Evolutionary conservation across 2,113 vertebrate genomes (phyloP).

Genomic region (Arenaria interpres): DNA sequence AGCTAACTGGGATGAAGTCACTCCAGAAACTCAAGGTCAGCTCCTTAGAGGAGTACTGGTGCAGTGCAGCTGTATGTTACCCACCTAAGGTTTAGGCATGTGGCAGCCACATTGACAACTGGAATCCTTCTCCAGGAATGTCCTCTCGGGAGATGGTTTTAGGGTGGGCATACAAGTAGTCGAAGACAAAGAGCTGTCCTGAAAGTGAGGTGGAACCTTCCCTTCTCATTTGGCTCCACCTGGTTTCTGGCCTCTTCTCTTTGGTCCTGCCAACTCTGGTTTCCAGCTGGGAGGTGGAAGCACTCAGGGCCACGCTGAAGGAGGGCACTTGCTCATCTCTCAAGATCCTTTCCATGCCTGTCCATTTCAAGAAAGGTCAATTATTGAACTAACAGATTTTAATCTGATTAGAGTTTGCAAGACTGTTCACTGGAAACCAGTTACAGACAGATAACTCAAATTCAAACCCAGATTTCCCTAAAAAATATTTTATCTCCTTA

Average conservation of each 20-base stretch:
- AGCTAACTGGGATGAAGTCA: not conserved
- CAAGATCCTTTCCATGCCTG: not conserved
- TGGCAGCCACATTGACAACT: not conserved
- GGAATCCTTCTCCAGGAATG: not conserved
- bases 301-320: accelerated
- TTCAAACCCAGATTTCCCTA: not conserved
- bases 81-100: not conserved
- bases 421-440: not conserved
- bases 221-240: not conserved
- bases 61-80: not conserved
- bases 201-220: not conserved
- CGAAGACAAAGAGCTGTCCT: not conserved
- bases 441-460: not conserved
- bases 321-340: not conserved
- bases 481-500: not conserved
- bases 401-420: not conserved
- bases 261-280: not conserved
- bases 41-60: not conserved
- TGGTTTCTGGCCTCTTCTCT: not conserved
- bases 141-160: not conserved
- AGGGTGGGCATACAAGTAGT: not conserved
- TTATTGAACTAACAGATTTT: not conserved
- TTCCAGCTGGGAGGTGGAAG: not conserved
- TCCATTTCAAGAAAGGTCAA: not conserved
- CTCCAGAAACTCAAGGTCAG: not conserved